Evolutionary conservation across 2,113 vertebrate genomes (phyloP).

Genomic region (Sardina pilchardus): DNA sequence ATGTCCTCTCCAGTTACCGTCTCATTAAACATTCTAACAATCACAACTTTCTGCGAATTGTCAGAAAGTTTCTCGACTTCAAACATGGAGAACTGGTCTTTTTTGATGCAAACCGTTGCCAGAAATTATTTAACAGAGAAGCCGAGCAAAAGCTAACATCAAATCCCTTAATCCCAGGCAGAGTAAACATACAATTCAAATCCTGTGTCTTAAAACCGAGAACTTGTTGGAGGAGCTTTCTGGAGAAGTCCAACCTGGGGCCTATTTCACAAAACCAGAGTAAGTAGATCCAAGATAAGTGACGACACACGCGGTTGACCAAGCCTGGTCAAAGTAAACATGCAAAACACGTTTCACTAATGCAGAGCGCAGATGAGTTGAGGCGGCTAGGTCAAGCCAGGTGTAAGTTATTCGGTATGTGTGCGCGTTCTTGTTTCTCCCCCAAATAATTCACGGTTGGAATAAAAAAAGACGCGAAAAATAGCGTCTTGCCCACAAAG

Average conservation of each 20-base stretch:
- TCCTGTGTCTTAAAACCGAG: neutral
- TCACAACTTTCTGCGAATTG: neutral
- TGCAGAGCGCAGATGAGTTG: too few species aligned
- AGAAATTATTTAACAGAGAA: neutral
- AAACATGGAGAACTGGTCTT: conserved; percentile 23
- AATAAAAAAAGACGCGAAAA: too few species aligned
- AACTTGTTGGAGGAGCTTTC: neutral
- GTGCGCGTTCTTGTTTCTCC: too few species aligned
- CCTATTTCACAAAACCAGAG: too few species aligned
- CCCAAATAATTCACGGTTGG: too few species aligned
- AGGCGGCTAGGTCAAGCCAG: too few species aligned
- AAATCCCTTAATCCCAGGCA: conserved; percentile 20
- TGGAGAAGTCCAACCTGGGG: neutral
- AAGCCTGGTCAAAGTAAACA: too few species aligned
- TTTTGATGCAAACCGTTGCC: neutral
- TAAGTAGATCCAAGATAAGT: too few species aligned
- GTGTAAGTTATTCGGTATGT: too few species aligned
- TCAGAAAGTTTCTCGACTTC: neutral
- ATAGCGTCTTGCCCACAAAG: too few species aligned
- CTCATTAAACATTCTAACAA: conserved; percentile 36
- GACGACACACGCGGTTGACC: too few species aligned
- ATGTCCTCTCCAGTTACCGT: conserved; percentile 25
- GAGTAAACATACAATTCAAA: neutral
- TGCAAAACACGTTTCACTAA: too few species aligned
- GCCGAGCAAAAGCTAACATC: conserved; percentile 10